These are phyloP conservation scores for Caloenas nicobarica DNA, from an alignment of 2,113 vertebrate genomes.

Conservation along the genomic window DNA sequence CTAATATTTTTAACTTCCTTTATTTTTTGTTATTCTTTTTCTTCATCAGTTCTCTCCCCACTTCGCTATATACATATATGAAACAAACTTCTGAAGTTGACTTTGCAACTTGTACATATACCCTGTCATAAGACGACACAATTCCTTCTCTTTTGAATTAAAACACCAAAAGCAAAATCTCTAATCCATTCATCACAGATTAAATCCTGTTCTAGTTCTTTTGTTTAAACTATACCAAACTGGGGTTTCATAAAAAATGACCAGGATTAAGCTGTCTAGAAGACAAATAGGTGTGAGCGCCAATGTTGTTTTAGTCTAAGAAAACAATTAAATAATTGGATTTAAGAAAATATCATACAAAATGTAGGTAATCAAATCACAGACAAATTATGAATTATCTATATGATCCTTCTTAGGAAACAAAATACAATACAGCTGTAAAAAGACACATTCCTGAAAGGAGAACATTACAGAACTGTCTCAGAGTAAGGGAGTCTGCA, in stretches of 20 bases:
- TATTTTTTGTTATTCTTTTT: not conserved
- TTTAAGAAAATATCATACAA: not conserved
- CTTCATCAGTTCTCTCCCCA: not conserved
- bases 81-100: not conserved
- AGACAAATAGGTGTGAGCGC: not conserved
- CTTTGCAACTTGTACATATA: not conserved
- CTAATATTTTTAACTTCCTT: not conserved
- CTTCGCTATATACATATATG: not conserved
- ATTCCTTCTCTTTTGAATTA: not conserved
- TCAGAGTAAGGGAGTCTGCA: not conserved
- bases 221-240: not conserved
- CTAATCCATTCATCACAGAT: constrained; percentile 13
- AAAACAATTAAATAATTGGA: not conserved
- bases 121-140: not conserved
- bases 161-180: constrained; percentile 18
- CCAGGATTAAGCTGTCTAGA: not conserved
- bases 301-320: not conserved
- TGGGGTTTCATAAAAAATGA: not conserved
- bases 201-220: not conserved
- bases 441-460: not conserved
- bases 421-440: not conserved
- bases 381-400: not conserved
- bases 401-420: not conserved
- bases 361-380: not conserved
- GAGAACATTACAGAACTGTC: not conserved